Evolutionary conservation across 2,113 vertebrate genomes (phyloP), one percentile per base, ranked within the genome.

Genomic region (Nothoprocta pentlandii): DNA sequence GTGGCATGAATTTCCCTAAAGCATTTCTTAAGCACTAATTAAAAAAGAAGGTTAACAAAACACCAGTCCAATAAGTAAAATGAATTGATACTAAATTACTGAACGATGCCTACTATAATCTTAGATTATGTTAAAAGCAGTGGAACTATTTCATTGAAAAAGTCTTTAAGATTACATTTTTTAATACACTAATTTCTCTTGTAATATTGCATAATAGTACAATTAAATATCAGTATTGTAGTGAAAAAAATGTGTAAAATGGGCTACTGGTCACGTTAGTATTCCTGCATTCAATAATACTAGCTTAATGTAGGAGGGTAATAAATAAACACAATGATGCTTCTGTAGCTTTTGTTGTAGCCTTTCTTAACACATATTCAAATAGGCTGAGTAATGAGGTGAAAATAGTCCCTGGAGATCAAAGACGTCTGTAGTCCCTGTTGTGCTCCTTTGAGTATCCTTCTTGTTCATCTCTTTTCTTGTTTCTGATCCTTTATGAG

Each of bases 11-110:
- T 91, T 82, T 92, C 89, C 47, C 36, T 67, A 39, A n/a, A 59
- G 46, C 63, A 10, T 67, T 14, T 79, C 32, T 80, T 92, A 73
- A 63, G 70, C 28, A 61, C 8, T 83, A 75, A 67, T 54, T 69
- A 28, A 46, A 83, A 89, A 91, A 89, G 87, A 91, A 89, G 11
- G 3, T 88, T 95, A 85, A 80, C 76, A 80, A 94, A 90, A 86
- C 86, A 22, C 22, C 78, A 68, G 25, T 54, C 41, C 20, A 77
- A 71, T 70, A 14, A 49, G 10, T 51, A 95, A 94, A 84, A 85
- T 74, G 7, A 89, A 59, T 49, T 54, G 46, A 85, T 34, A 86
- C 39, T 79, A 73, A 95, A 69, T 87, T 71, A 69, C 61, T 89
- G 25, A 70, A 56, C 64, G 19, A 63, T 26, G 47, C 3, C 59